Base-by-base conservation (phyloP, 2,888 invertebrate species). In the Drosophila tanythrix region DNA sequence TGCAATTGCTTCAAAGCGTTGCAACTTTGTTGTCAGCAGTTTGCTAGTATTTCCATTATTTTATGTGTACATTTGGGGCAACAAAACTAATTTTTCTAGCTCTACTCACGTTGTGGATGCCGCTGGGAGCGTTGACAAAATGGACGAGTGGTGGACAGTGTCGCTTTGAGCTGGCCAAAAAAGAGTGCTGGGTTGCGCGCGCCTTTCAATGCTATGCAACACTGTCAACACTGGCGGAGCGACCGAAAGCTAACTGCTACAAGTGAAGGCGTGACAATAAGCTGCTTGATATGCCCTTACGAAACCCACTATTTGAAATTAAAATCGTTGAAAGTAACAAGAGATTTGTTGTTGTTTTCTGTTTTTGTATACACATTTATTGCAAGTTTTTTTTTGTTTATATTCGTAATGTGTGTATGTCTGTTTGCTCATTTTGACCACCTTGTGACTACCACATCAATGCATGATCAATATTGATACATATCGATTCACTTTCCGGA, bases 81-180 rank as follows among this genome's bases (percentile, higher is more conserved):
- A 31, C 7, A 21, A 60, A 53, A 70, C 7, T 0, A 15, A 33
- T 29, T 56, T 46, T 62, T 63, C 21, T 53, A 3, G 58, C 25
- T 31, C 79, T 80, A 95, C 96, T 96, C 94, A 96, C 96, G 96
- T 95, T 95, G 93, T 94, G 94, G 93, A 96, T 95, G 96, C 96
- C 96, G 96, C 96, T 95, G 95, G 96, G 96, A 96, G 95, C 91
- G 93, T 91, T 91, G 92, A 91, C 83, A 88, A 93, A 93, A 93
- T 93, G 93, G 91, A 88, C 89, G 93, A 93, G 78, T 57, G 40
- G 4, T 11, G 25, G 50, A 11, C 61, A 52, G 43, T 61, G 67
- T 62, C 25, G 53, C 11, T 2, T 8, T 27, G 25, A 8, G 61
- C 27, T 38, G 2, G 48, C 53, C 29, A 13, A 43, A 31, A 63